These are phyloP conservation scores for Hymenochirus boettgeri DNA, from an alignment of 2,113 vertebrate species.

Conservation along the genomic window DNA sequence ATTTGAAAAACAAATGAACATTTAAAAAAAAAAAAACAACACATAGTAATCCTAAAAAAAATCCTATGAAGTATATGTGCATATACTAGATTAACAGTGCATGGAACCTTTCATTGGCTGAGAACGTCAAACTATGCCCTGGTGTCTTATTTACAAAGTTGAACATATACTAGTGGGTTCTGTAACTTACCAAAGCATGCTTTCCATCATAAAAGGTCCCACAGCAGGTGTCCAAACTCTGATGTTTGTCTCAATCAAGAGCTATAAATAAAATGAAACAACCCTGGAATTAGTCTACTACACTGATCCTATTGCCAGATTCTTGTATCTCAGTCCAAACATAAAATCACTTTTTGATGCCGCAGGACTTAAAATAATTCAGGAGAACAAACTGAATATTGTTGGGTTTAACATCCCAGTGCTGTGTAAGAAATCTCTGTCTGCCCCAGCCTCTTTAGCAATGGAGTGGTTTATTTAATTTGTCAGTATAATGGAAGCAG, in stretches of 20 bases:
- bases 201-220: conserved; percentile 46
- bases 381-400: conserved; percentile 54
- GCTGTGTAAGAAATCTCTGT: conserved; percentile 62
- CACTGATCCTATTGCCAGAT: conserved; percentile 49
- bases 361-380: conserved; percentile 50
- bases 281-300: conserved; percentile 54
- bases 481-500: conserved; percentile 89
- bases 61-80: too few relatives aligned
- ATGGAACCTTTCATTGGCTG: too few relatives aligned
- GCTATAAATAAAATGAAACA: conserved; percentile 47
- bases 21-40: too few relatives aligned
- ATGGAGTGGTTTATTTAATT: conserved; percentile 98
- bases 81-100: too few relatives aligned
- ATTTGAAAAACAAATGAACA: too few relatives aligned
- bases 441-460: conserved; percentile 75
- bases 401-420: conserved; percentile 63
- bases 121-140: too few relatives aligned
- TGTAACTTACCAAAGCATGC: conserved; percentile 55
- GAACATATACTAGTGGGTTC: conserved; percentile 19
- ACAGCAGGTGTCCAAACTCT: conserved; percentile 42
- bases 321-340: conserved; percentile 48
- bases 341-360: conserved; percentile 45
- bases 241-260: conserved; percentile 41
- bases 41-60: too few relatives aligned
- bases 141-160: neutral